phyloP scores from a whole-genome alignment of 2,888 invertebrate genomes.

The Heliconius cydno region DNA sequence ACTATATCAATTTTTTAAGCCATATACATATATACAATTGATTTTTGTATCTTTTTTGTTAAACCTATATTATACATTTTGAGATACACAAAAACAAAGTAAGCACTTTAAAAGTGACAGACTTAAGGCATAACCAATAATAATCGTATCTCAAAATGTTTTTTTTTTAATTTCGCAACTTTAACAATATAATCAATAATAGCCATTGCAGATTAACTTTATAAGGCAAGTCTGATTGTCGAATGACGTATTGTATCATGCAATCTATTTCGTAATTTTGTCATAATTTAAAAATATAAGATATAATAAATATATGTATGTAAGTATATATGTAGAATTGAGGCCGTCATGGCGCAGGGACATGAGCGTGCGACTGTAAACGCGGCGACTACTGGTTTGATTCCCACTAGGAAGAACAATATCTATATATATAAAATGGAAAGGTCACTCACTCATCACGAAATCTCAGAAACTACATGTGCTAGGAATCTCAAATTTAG shows the following conservation, averaged over 20 bases:
- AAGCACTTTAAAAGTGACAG: neutral
- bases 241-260: neutral
- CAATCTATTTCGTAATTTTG: neutral
- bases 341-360: no score
- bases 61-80: no score
- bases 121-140: neutral
- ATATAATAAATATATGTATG: neutral
- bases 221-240: constrained; percentile 5
- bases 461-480: no score
- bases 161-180: neutral
- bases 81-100: neutral
- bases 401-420: no score
- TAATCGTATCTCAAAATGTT: neutral
- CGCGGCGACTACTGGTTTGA: no score
- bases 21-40: no score
- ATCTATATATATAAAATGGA: no score
- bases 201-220: constrained; percentile 9
- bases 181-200: constrained; percentile 12
- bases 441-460: no score
- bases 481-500: no score
- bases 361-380: no score
- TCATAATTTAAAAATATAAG: neutral
- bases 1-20: no score
- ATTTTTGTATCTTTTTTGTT: no score
- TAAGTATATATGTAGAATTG: neutral